A percentile compares a stretch with the other conserved stretches of the same genome.
phyloP scores from a whole-genome alignment of 1,140 invertebrate species.

The Ostrea edulis region DNA sequence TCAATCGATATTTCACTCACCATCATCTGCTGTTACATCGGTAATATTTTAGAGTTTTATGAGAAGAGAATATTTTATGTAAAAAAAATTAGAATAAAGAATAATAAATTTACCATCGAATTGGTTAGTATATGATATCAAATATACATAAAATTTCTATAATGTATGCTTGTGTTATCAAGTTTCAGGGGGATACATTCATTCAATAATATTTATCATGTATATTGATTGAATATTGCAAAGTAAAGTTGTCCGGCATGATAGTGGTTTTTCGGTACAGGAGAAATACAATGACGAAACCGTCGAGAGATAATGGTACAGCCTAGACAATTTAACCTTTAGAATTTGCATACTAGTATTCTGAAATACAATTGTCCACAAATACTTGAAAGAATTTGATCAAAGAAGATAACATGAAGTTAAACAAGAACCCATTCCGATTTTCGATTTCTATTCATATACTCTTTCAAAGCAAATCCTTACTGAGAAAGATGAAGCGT shows the following conservation, averaged over 20 bases:
- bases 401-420: too few species aligned
- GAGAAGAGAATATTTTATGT: not conserved
- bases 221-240: not conserved
- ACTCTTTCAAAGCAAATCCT: too few species aligned
- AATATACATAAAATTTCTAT: not conserved
- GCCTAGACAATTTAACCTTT: too few species aligned
- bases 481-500: too few species aligned
- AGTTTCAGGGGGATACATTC: not conserved
- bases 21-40: not conserved
- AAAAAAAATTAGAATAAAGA: not conserved
- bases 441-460: too few species aligned
- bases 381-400: too few species aligned
- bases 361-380: too few species aligned
- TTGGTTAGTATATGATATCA: not conserved
- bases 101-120: not conserved
- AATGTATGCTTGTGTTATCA: not conserved
- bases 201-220: not conserved
- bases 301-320: too few species aligned
- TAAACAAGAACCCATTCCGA: too few species aligned
- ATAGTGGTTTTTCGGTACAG: not conserved
- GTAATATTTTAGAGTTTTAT: not conserved
- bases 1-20: conserved; percentile 4
- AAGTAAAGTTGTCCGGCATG: not conserved
- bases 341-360: too few species aligned
- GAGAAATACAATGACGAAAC: not conserved